Evolutionary conservation across 1,140 invertebrate species (phyloP).

Genomic region (Lerema accius): DNA sequence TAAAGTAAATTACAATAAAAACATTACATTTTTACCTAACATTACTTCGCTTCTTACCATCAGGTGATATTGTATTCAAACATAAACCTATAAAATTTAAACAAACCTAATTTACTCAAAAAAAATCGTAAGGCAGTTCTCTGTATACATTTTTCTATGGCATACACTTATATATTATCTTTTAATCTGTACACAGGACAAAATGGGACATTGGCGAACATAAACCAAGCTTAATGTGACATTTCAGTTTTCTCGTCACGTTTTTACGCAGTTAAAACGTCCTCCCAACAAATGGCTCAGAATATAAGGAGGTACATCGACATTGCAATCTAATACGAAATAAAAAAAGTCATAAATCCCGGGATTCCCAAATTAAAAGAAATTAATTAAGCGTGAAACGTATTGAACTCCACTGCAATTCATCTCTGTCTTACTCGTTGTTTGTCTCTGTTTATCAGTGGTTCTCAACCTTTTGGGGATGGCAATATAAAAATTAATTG

Average conservation of each 20-base stretch:
- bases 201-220: constrained; percentile 51
- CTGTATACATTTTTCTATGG: constrained; percentile 19
- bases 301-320: constrained; percentile 65
- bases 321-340: constrained; percentile 39
- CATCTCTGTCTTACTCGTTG: constrained; percentile 1
- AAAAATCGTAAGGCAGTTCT: no score
- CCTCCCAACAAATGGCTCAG: constrained; percentile 61
- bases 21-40: no score
- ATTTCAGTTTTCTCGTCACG: constrained; percentile 73
- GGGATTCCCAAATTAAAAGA: constrained; percentile 15
- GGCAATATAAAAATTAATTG: no score
- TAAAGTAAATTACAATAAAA: no score
- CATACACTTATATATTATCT: constrained; percentile 61
- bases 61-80: no score
- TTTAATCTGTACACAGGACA: constrained; percentile 64
- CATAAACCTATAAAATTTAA: no score
- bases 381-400: no score
- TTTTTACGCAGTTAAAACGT: constrained; percentile 72
- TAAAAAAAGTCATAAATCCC: constrained; percentile 22
- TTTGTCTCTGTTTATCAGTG: neutral
- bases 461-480: no score
- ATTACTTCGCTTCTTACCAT: no score
- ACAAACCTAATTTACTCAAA: no score
- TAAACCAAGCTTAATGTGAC: constrained; percentile 71
- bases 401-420: constrained; percentile 16